A percentile compares a stretch with the other conserved stretches of the same genome.
Evolutionary conservation across 2,797 vertebrate genomes (phyloP).

Genomic region (Gambelia wislizenii): DNA sequence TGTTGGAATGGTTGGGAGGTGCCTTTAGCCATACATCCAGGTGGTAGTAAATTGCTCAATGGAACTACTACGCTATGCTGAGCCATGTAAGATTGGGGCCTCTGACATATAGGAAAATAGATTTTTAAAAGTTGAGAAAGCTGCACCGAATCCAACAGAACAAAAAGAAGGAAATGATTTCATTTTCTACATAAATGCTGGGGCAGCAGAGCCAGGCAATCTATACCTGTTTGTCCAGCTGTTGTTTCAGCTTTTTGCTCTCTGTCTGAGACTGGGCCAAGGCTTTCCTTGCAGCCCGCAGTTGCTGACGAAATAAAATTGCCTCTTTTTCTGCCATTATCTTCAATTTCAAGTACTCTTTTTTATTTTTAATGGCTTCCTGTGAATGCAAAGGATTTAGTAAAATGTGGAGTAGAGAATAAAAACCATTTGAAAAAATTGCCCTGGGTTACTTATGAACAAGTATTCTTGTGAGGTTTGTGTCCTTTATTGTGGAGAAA

Average conservation of each 20-base stretch:
- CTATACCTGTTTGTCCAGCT: conserved; percentile 77
- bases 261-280: conserved; percentile 73
- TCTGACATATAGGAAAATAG: not conserved
- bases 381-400: conserved; percentile 55
- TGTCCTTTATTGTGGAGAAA: not conserved
- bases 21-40: no score
- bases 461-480: not conserved
- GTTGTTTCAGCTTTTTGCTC: conserved; percentile 63
- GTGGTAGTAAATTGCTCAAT: no score
- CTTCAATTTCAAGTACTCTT: conserved; percentile 71
- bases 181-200: accelerated
- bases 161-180: conserved; percentile 15
- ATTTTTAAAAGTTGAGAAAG: not conserved
- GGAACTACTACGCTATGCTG: no score
- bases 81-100: not conserved
- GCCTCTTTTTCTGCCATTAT: conserved; percentile 78
- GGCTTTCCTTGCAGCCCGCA: conserved; percentile 71
- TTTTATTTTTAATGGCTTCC: conserved; percentile 76
- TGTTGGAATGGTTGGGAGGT: no score
- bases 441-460: not conserved
- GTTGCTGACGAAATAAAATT: conserved; percentile 73
- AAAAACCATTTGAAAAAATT: not conserved
- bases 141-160: conserved; percentile 15
- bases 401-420: not conserved
- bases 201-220: not conserved